Evolutionary conservation across 2,888 invertebrate species (phyloP), one percentile per base, ranked within the genome.

Genomic region (Slavum lentiscoides): DNA sequence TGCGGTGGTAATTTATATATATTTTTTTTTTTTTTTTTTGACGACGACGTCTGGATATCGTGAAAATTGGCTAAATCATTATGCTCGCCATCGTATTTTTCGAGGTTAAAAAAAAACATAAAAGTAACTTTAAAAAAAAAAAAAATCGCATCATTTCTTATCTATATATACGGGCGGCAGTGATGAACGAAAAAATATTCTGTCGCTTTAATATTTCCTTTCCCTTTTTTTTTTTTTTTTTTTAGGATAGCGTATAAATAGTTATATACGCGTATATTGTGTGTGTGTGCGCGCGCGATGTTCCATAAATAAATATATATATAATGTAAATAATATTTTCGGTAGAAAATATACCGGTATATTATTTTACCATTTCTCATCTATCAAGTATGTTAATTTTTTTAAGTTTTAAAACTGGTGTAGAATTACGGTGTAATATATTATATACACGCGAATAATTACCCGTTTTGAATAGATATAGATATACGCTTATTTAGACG

Each of bases 51-150:
- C 23, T 17, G 19, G 30, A 59, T 58, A 75, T 23, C 13, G n/a
- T 59, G 9, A 11, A 59, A 67, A 75, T 58, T 67, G 58, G 43
- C 66, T 67, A 58, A 66, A 75, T 75, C 43, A 67, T 75, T 75
- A 59, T 67, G 39, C 21, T 19, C 19, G 4, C 21, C 13, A 5
- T 17, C 13, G 11, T 23, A 11, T 30, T 73, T 30, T 43, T 30
- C 49, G 13, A 8, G 11, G 13, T 49, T 61, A 30, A 61, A 59
- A 61, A 39, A 69, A 69, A 5, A 49, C n/a, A 43, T 39, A 43
- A 15, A 23, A 72, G 43, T 72, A 39, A 72, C 17, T 8, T 9
- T n/a, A 43, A 43, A 11, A 49, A 49, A 49, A 9, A 13, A 11
- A 49, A 11, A 43, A 7, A 11, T 43, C 49, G 3, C 49, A 11